Evolutionary conservation across 37 sponge, comb jelly and placozoan genomes (phyloP).

Genomic region (Hexactinellida sp.): DNA sequence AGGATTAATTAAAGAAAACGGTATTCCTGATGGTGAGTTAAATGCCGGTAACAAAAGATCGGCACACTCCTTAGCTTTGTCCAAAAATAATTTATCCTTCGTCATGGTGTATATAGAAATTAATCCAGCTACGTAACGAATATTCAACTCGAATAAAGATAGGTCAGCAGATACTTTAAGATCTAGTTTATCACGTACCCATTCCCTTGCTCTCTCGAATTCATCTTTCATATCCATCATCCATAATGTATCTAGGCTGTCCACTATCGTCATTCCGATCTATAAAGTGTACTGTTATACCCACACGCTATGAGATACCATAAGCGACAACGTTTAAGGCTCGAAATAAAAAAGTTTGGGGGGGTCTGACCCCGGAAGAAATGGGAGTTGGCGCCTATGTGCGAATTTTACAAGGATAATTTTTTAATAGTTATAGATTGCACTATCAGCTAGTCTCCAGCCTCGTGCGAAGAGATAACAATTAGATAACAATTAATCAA

Average conservation of each 20-base stretch:
- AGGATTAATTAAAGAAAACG: constrained; percentile 51
- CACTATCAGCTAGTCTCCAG: too few species aligned
- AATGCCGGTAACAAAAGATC: constrained; percentile 70
- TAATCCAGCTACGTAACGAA: constrained; percentile 69
- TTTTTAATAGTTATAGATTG: too few species aligned
- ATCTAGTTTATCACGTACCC: constrained; percentile 46
- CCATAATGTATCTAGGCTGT: constrained; percentile 71
- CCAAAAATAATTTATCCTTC: constrained; percentile 64
- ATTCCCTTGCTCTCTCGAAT: constrained; percentile 57
- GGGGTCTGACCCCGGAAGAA: too few species aligned
- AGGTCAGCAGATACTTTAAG: constrained; percentile 45
- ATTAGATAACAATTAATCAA: too few species aligned
- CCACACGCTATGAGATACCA: too few species aligned
- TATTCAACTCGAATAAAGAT: constrained; percentile 78
- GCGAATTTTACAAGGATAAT: too few species aligned
- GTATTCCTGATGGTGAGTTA: constrained; percentile 68
- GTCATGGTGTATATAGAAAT: constrained; percentile 64
- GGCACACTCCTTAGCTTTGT: constrained; percentile 56
- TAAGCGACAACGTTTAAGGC: too few species aligned
- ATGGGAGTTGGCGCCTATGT: too few species aligned
- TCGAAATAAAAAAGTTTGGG: too few species aligned
- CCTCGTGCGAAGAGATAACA: too few species aligned
- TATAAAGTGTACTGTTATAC: too few species aligned
- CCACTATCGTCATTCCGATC: constrained; percentile 73
- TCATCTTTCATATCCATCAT: constrained; percentile 60